These are phyloP conservation scores for Loris lydekkerianus DNA, from an alignment of 2,797 vertebrate genomes.

Conservation along the genomic window DNA sequence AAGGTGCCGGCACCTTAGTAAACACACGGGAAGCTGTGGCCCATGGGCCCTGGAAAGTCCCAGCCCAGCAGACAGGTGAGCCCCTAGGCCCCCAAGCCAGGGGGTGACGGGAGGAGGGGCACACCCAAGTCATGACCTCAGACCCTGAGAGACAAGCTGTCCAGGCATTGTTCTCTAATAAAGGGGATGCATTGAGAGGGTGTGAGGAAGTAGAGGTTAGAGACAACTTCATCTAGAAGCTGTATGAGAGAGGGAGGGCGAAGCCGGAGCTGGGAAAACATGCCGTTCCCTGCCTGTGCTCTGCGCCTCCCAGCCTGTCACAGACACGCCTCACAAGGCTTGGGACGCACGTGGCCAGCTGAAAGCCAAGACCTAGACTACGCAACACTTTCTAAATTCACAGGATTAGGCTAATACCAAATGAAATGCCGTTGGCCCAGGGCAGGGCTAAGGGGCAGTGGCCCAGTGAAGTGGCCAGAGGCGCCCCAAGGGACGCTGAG, in stretches of 20 bases:
- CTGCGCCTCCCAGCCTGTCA: fast-evolving
- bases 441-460: fast-evolving
- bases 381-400: not conserved
- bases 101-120: fast-evolving
- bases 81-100: not conserved
- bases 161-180: not conserved
- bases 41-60: not conserved
- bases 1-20: not conserved
- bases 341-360: not conserved
- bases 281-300: no score
- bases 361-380: fast-evolving
- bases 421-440: fast-evolving
- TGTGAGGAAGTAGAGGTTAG: not conserved
- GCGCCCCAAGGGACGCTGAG: not conserved
- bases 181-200: fast-evolving
- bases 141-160: not conserved
- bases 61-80: not conserved
- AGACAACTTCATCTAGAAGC: not conserved
- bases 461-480: fast-evolving
- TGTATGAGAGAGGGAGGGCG: not conserved
- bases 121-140: not conserved
- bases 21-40: not conserved
- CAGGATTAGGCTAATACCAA: fast-evolving
- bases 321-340: not conserved
- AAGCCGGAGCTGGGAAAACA: no score